Evolutionary conservation across 2,113 vertebrate genomes (phyloP).

Genomic region (Hepsetus odoe): DNA sequence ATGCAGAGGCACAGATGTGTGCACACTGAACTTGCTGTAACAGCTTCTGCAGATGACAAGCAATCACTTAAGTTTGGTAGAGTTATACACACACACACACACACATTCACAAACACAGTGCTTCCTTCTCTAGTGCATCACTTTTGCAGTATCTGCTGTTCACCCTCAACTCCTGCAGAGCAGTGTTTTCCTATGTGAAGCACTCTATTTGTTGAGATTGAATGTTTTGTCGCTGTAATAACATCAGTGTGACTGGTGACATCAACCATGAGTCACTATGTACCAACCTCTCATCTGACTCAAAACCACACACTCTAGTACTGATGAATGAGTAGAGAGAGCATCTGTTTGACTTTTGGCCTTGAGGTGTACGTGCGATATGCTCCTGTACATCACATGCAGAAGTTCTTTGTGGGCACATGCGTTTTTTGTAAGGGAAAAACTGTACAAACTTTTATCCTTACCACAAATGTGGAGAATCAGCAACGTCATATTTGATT

Average conservation of each 20-base stretch:
- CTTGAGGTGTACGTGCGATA: background rate
- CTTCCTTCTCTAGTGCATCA: background rate
- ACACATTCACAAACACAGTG: background rate
- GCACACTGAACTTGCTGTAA: conserved; percentile 4
- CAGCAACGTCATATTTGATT: too few relatives aligned
- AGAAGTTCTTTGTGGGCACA: background rate
- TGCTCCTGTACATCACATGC: conserved; percentile 1
- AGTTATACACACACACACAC: background rate
- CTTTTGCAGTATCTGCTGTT: background rate
- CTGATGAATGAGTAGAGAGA: background rate
- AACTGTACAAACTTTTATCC: too few relatives aligned
- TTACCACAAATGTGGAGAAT: too few relatives aligned
- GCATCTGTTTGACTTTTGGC: background rate
- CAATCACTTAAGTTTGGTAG: conserved; percentile 3
- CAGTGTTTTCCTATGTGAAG: background rate
- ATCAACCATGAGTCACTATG: conserved; percentile 2
- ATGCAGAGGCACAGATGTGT: conserved; percentile 38
- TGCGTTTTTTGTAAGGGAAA: background rate
- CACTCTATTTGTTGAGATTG: conserved; percentile 18
- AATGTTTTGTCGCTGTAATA: conserved; percentile 30
- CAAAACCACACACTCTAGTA: background rate
- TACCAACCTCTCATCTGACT: conserved; percentile 11
- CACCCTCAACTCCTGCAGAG: background rate
- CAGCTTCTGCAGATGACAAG: conserved; percentile 34
- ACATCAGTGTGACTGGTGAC: conserved; percentile 37